phyloP scores from a whole-genome alignment of 1,140 invertebrate species.

The Aporrectodea caliginosa region DNA sequence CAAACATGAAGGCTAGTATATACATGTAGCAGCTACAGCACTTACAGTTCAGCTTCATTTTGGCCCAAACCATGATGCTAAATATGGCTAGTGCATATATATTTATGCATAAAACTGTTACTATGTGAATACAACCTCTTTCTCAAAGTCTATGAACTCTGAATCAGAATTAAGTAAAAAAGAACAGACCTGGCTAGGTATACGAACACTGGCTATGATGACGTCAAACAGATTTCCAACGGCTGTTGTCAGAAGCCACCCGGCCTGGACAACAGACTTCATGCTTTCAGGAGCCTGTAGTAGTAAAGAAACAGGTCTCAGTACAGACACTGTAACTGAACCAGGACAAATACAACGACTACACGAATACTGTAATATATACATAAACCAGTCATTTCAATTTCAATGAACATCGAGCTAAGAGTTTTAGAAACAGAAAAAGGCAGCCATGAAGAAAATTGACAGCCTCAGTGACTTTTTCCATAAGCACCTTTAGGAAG shows the following conservation, averaged over 20 bases:
- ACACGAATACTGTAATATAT: no score
- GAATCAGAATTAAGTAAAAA: neutral
- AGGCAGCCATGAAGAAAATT: no score
- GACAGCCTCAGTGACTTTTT: no score
- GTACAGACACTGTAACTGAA: no score
- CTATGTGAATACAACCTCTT: neutral
- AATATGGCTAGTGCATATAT: neutral
- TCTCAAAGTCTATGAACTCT: neutral
- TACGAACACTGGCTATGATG: constrained; percentile 67
- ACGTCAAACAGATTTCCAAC: constrained; percentile 87
- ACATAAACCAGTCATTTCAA: no score
- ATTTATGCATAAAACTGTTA: neutral
- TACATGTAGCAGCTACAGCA: neutral
- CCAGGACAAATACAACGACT: no score
- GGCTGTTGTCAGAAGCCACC: constrained; percentile 83
- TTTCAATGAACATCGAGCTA: no score
- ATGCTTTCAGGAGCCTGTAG: constrained; percentile 84
- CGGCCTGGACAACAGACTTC: constrained; percentile 85
- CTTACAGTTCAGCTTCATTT: neutral
- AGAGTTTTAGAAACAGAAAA: no score
- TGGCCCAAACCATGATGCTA: neutral
- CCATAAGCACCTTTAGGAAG: no score
- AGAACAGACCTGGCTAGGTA: constrained; percentile 43
- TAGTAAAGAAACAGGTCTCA: no score
- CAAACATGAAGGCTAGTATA: neutral